phyloP scores from a whole-genome alignment of 2,797 vertebrate species.

The Meriones psammophilus region DNA sequence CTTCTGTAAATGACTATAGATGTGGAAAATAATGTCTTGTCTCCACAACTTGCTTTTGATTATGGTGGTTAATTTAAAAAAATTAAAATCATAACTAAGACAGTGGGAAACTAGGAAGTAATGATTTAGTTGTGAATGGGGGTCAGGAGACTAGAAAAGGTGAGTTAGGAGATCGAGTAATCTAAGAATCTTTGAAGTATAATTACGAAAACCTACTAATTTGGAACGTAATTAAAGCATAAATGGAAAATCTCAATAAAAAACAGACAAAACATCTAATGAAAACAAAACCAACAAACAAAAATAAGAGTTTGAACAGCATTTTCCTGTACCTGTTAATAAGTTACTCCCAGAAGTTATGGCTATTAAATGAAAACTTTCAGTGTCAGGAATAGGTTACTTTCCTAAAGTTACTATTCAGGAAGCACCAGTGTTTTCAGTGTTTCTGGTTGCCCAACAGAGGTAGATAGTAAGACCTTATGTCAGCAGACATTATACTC shows the following conservation, averaged over 20 bases:
- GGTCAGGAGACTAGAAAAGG: not conserved
- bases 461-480: too few species aligned
- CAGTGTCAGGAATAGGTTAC: not conserved
- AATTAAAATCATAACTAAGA: not conserved
- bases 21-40: not conserved
- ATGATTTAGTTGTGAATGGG: not conserved
- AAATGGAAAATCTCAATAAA: not conserved
- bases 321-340: not conserved
- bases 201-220: not conserved
- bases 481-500: not conserved
- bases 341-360: not conserved
- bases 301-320: not conserved
- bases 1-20: not conserved
- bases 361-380: not conserved
- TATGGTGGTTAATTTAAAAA: too few species aligned
- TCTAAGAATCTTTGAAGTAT: not conserved
- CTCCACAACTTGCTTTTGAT: not conserved
- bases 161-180: not conserved
- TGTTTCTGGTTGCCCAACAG: not conserved
- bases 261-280: not conserved
- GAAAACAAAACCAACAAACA: not conserved
- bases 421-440: not conserved
- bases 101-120: not conserved
- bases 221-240: not conserved
- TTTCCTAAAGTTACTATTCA: not conserved